Evolutionary conservation across 2,797 vertebrate genomes (phyloP).

Genomic region (Ispidina picta): DNA sequence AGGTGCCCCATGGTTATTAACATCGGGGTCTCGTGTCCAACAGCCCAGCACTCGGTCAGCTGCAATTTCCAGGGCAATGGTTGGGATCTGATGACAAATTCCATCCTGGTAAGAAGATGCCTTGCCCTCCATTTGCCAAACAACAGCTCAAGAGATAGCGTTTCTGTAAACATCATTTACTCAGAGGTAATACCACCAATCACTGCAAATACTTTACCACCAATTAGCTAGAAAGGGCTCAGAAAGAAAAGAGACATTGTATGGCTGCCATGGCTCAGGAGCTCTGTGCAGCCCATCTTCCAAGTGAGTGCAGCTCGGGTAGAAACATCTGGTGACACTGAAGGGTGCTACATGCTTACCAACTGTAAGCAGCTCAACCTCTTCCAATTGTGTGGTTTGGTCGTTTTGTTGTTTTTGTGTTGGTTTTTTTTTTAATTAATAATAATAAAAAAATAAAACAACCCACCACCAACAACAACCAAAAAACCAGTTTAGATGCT

Average conservation of each 20-base stretch:
- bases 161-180: neutral
- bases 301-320: neutral
- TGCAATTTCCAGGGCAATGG: neutral
- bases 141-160: neutral
- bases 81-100: neutral
- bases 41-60: neutral
- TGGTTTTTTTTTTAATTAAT: neutral
- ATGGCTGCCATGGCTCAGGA: neutral
- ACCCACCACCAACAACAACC: no score
- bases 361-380: neutral
- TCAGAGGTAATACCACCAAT: neutral
- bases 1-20: rapidly evolving
- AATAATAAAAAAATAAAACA: neutral
- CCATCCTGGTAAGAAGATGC: neutral
- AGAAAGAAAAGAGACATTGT: neutral
- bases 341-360: neutral
- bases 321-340: neutral
- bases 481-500: neutral
- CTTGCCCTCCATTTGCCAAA: neutral
- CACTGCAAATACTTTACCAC: neutral
- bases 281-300: neutral
- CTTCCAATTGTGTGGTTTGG: neutral
- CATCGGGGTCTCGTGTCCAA: neutral
- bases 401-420: no score
- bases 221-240: neutral